phyloP scores from a whole-genome alignment of 1,140 invertebrate species.

The Potamilus streckersoni region DNA sequence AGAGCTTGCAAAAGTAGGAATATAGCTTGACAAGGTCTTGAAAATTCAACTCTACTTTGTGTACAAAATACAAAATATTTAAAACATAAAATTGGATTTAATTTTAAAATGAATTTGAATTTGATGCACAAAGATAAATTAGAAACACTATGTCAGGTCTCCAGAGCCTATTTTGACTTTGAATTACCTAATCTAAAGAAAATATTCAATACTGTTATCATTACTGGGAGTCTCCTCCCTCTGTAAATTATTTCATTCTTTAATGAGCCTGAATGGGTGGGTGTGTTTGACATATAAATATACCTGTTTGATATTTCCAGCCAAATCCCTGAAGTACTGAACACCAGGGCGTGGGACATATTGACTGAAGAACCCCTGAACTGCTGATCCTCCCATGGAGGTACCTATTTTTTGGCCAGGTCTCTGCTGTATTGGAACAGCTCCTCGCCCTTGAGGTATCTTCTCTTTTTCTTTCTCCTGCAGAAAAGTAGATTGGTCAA shows the following conservation, averaged over 20 bases:
- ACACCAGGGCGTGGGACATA: slow-evolving; percentile 82
- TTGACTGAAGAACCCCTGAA: slow-evolving; percentile 82
- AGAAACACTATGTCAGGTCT: too few species aligned
- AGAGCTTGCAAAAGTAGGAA: too few species aligned
- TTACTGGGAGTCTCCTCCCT: neutral
- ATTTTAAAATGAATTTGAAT: too few species aligned
- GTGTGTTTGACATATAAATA: neutral
- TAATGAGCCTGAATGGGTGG: neutral
- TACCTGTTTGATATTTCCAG: slow-evolving; percentile 94
- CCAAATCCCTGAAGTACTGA: slow-evolving; percentile 94
- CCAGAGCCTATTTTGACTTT: too few species aligned
- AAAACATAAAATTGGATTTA: too few species aligned
- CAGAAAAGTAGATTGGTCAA: neutral
- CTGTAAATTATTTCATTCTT: neutral
- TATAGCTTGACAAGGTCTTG: too few species aligned
- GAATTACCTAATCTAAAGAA: too few species aligned
- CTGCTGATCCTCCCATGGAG: slow-evolving; percentile 74
- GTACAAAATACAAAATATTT: too few species aligned
- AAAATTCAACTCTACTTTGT: too few species aligned
- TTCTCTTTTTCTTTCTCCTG: slow-evolving; percentile 37
- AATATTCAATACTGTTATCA: too few species aligned
- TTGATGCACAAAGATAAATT: too few species aligned
- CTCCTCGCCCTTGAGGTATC: slow-evolving; percentile 9
- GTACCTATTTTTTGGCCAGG: slow-evolving; percentile 76
- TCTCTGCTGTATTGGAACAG: neutral